phyloP scores from a whole-genome alignment of 2,888 invertebrate species.

The Caenorhabditis japonica region DNA sequence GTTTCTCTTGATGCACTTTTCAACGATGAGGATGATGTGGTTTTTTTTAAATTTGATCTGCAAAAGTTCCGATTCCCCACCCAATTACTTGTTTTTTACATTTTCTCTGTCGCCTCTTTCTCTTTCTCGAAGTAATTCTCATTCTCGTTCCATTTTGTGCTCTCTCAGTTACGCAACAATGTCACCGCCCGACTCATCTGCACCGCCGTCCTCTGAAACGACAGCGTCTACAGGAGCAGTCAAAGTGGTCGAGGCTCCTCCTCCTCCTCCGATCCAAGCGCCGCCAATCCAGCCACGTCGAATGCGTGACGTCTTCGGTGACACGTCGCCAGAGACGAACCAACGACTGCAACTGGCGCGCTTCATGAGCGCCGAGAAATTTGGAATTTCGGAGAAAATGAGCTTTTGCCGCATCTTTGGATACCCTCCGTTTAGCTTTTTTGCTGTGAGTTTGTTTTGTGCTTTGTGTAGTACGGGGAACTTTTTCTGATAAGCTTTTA shows the following conservation, averaged over 20 bases:
- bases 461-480: too few species aligned
- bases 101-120: not conserved
- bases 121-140: conserved; percentile 4
- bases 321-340: not conserved
- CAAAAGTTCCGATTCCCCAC: too few species aligned
- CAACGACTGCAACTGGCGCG: conserved; percentile 6
- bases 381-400: conserved; percentile 13
- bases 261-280: not conserved
- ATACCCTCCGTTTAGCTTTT: conserved; percentile 13
- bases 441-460: conserved; percentile 27
- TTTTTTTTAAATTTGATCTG: too few species aligned
- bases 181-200: conserved; percentile 7
- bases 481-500: too few species aligned
- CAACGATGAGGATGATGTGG: too few species aligned
- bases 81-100: not conserved
- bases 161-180: conserved; percentile 1
- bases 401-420: conserved; percentile 27
- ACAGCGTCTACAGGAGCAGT: not conserved
- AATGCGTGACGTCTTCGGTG: conserved; percentile 11
- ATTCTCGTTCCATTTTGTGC: not conserved
- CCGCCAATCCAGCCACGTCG: not conserved
- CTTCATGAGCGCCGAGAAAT: conserved; percentile 11
- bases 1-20: too few species aligned
- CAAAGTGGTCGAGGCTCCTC: not conserved
- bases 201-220: not conserved